phyloP scores from a whole-genome alignment of 2,113 vertebrate genomes.

The Erythrocercus mccallii region DNA sequence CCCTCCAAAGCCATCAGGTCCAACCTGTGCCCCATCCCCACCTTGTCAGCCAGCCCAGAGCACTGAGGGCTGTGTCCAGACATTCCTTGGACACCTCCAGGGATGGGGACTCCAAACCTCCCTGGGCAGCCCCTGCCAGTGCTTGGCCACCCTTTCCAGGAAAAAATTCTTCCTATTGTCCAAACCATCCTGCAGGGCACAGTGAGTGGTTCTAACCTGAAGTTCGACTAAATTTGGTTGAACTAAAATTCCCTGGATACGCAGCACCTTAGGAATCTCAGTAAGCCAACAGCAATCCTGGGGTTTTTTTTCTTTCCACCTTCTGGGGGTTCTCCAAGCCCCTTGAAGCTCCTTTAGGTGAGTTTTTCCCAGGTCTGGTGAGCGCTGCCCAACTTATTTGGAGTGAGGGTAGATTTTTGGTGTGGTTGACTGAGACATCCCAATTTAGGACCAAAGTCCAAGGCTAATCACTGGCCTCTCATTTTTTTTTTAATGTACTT shows the following conservation, averaged over 20 bases:
- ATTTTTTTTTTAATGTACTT: neutral
- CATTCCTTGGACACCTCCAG: neutral
- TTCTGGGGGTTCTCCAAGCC: neutral
- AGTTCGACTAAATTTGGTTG: neutral
- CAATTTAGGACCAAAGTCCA: neutral
- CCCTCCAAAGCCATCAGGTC: fast-evolving
- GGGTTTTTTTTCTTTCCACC: neutral
- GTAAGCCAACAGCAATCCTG: neutral
- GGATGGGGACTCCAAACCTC: too few species aligned
- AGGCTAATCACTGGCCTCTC: neutral
- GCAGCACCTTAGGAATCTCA: neutral
- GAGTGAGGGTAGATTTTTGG: neutral
- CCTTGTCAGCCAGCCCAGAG: neutral
- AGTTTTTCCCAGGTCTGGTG: neutral
- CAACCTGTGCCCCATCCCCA: fast-evolving
- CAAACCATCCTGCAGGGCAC: neutral
- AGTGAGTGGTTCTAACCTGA: neutral
- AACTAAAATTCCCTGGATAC: neutral
- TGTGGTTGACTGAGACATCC: neutral
- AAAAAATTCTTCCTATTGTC: neutral
- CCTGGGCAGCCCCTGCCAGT: neutral
- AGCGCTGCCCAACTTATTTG: neutral
- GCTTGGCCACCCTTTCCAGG: neutral
- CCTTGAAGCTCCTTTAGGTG: neutral
- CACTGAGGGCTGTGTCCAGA: fast-evolving